Conservation (phyloP, 2,888 invertebrate species). For the Tachystola acroxantha region DNA sequence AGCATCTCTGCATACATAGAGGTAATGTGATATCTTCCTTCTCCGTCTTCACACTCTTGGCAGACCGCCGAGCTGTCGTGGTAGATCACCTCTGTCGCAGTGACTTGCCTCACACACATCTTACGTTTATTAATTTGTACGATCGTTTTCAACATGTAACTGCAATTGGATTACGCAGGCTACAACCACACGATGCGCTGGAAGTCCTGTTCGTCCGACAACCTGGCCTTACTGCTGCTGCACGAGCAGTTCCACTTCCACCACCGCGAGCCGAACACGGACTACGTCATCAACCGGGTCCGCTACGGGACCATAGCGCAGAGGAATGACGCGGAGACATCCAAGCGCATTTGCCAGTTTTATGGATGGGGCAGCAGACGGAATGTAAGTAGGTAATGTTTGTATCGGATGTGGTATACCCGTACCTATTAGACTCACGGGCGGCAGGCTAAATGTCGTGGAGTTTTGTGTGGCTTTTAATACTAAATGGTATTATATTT, state of each 20-base stretch:
- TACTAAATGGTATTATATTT: too few species aligned
- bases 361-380: conserved; percentile 64
- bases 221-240: conserved; percentile 53
- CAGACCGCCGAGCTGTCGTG: too few species aligned
- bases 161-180: too few species aligned
- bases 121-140: too few species aligned
- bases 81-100: too few species aligned
- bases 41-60: too few species aligned
- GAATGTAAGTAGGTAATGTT: conserved; percentile 45
- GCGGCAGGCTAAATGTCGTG: too few species aligned
- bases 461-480: too few species aligned
- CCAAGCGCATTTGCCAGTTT: conserved; percentile 33
- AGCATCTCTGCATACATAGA: conserved; percentile 54
- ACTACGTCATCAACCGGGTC: conserved; percentile 46
- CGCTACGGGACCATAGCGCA: conserved; percentile 41
- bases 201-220: conserved; percentile 40
- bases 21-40: too few species aligned
- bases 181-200: conserved; percentile 46
- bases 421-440: background rate
- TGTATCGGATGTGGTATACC: too few species aligned
- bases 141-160: too few species aligned
- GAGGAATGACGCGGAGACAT: conserved; percentile 7
- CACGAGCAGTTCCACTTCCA: conserved; percentile 45
- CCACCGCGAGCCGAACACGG: conserved; percentile 33
- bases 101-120: too few species aligned